Evolutionary conservation across 2,113 vertebrate genomes (phyloP).

Genomic region (Eolophus roseicapilla): DNA sequence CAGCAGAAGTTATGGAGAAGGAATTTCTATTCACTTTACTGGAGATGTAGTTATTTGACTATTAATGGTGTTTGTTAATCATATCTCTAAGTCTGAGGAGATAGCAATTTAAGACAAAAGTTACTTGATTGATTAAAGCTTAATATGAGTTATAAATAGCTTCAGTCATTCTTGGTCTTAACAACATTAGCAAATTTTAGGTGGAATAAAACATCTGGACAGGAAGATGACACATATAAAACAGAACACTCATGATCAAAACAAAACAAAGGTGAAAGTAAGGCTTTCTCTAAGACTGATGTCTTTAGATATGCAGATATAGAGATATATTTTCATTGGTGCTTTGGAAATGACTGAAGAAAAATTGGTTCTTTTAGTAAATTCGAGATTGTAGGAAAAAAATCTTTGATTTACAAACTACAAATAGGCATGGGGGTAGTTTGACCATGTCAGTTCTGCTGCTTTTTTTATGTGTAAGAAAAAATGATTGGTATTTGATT

Average conservation of each 20-base stretch:
- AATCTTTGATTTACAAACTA: constrained; percentile 19
- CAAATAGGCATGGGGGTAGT: neutral
- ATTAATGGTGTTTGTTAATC: neutral
- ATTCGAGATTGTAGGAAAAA: neutral
- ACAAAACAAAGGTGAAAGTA: neutral
- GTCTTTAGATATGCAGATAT: neutral
- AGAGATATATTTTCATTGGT: neutral
- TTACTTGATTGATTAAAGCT: neutral
- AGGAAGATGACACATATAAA: neutral
- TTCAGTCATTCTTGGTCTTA: neutral
- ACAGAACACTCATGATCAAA: neutral
- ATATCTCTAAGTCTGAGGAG: neutral
- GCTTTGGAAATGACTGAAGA: constrained; percentile 44
- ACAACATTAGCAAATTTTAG: neutral
- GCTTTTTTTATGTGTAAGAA: constrained; percentile 24
- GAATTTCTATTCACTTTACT: neutral
- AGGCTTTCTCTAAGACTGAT: neutral
- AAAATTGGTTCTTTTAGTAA: neutral
- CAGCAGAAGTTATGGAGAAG: neutral
- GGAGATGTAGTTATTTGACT: neutral
- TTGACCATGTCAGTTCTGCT: neutral
- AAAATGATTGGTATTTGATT: neutral
- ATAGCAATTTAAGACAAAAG: neutral
- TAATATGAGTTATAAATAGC: neutral
- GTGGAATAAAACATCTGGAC: neutral